Evolutionary conservation across 2,888 invertebrate genomes (phyloP).

Genomic region (Stenchaetothrips biformis): DNA sequence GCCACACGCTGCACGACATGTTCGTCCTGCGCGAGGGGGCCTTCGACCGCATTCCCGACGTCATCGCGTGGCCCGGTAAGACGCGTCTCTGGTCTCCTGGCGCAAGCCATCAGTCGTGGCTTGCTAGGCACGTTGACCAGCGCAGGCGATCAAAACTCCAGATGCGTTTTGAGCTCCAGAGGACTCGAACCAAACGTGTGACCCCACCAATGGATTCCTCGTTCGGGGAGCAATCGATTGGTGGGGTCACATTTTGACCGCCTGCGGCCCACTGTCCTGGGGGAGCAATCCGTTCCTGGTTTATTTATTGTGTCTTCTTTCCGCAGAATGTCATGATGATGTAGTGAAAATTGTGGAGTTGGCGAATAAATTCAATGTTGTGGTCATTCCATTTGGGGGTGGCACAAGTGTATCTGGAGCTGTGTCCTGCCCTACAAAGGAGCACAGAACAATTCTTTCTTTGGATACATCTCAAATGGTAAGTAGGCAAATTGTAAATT

Average conservation of each 20-base stretch:
- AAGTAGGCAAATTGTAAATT: slow-evolving; percentile 32
- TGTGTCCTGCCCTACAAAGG: slow-evolving; percentile 73
- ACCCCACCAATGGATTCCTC: too few species aligned
- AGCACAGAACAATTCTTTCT: slow-evolving; percentile 75
- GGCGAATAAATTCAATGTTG: slow-evolving; percentile 69
- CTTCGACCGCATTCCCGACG: slow-evolving; percentile 74
- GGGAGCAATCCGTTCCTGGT: slow-evolving; percentile 3
- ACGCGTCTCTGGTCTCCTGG: slow-evolving; percentile 32
- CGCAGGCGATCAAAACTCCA: too few species aligned
- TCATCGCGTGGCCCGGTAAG: slow-evolving; percentile 86
- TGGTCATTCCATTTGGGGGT: slow-evolving; percentile 90
- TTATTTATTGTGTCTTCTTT: slow-evolving; percentile 27
- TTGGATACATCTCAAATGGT: slow-evolving; percentile 93
- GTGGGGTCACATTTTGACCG: too few species aligned
- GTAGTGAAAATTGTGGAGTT: slow-evolving; percentile 73
- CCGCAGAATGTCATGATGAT: slow-evolving; percentile 65
- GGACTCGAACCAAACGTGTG: too few species aligned
- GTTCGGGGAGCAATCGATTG: too few species aligned
- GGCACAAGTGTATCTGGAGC: slow-evolving; percentile 91
- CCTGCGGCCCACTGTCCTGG: too few species aligned
- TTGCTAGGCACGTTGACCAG: too few species aligned
- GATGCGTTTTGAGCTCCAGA: too few species aligned
- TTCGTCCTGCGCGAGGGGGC: slow-evolving; percentile 64
- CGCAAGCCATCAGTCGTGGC: too few species aligned
- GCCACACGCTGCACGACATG: slow-evolving; percentile 89